Base-by-base conservation (phyloP, 1,140 invertebrate species). In the Sogatella furcifera region DNA sequence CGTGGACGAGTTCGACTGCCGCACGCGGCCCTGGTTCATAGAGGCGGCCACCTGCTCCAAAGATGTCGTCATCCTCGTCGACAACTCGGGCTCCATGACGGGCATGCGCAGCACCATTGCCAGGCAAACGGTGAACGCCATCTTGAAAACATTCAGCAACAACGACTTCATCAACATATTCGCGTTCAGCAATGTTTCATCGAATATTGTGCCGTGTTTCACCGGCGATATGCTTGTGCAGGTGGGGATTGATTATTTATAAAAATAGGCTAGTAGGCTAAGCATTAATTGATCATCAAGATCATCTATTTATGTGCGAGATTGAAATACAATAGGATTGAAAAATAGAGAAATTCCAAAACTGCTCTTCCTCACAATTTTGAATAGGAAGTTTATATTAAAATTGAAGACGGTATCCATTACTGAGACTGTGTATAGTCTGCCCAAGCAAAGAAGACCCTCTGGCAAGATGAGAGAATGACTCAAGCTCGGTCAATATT, bases 151-250 rank as follows among this genome's bases (percentile, higher is more conserved):
- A 0, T 81, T 99, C 9, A 97, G 90, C 10, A 97, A 98, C 69
- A 97, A 99, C 73, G 97, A 99, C 74, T 97, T 92, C 70, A 88
- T 99, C 46, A 96, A 96, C 65, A 85, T 99, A 31, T 85, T 94
- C 56, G 84, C 81, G 49, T 93, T 89, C 70, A 84, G 83, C 24
- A 79, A 82, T 24, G 73, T 73, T 0, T 81, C 83, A 0, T 70
- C 79, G 8, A 81, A 87, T 63, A 78, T 89, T 6, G 84, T 93
- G 2, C 76, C 80, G 1, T 97, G 93, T 73, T 95, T 95, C 71
- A 82, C 83, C 59, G 42, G 61, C 49, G 81, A 87, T 54, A 84
- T 80, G 43, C 73, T 97, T 4, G 88, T 97, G 34, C 86, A 76
- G 69, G 78, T 78, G 66, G 57, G 28, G 55, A 21, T 54, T 58